Base-by-base conservation (phyloP, 2,113 vertebrate species). In the Lipotes vexillifer region DNA sequence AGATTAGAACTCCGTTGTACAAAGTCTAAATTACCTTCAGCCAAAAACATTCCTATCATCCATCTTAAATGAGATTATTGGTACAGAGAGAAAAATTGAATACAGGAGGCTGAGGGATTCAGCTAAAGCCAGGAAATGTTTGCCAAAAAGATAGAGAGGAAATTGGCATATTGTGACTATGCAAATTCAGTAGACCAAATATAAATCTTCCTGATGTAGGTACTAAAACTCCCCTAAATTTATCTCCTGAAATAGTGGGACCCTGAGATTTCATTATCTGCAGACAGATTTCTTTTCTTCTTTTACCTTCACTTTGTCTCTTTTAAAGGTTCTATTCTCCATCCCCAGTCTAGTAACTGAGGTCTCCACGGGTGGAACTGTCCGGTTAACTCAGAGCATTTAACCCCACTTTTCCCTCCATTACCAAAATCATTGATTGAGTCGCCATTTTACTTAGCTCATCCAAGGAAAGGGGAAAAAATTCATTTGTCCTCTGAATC, bases 101-200 rank as follows among this genome's bases (percentile, higher is more conserved):
- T 49, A 77, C 41, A 18, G 74, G 74, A 95, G 96, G 93, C 86
- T 81, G 59, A 97, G 96, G 86, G 93, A 97, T 94, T 95, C 69
- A 20, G 52, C 93, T 96, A 90, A 97, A 84, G 88, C 92, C 89
- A 88, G 83, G 38, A 93, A 97, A 55, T 92, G 84, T 97, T 97
- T 98, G 90, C 89, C 96, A 93, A 92, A 96, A 97, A 98, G 90
- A 94, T 77, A 97, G 74, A 97, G 27, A 97, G 75, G 88, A 86
- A 98, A 97, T 90, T 96, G 95, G 92, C 75, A 93, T 96, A 91
- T 72, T 96, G 92, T 90, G 71, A 85, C 61, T 88, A 93, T 96
- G 96, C 95, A 97, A 96, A 97, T 97, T 84, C 88, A 85, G 69
- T 25, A 89, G 84, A 52, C 69, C 80, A 97, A 97, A 97, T 82